These are phyloP conservation scores for Serilophus lunatus DNA, from an alignment of 2,113 vertebrate species.

Conservation along the genomic window DNA sequence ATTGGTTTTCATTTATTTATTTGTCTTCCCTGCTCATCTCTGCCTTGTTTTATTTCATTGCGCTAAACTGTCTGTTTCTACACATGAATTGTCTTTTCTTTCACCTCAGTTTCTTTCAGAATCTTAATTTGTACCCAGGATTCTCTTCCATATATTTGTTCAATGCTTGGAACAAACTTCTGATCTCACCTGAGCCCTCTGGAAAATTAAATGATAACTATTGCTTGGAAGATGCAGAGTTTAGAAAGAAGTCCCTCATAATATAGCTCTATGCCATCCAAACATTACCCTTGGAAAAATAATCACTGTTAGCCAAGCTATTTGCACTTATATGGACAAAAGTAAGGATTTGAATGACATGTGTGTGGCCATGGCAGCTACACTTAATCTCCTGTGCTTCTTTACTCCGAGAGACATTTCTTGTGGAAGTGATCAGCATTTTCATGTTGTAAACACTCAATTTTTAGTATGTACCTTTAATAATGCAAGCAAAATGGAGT, in stretches of 20 bases:
- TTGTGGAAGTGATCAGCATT: background rate
- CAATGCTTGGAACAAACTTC: background rate
- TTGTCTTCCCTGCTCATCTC: background rate
- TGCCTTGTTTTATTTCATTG: background rate
- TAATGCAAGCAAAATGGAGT: background rate
- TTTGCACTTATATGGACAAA: background rate
- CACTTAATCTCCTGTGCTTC: background rate
- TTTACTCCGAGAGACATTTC: background rate
- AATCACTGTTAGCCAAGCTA: background rate
- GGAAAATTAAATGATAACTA: background rate
- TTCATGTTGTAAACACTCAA: background rate
- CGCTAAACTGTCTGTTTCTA: background rate
- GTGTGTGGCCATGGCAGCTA: background rate
- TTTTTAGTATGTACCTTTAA: background rate
- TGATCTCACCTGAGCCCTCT: background rate
- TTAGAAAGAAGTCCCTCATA: background rate
- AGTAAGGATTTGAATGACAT: background rate
- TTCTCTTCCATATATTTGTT: background rate
- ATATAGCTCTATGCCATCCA: background rate
- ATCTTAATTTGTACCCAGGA: background rate
- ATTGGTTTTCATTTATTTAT: background rate
- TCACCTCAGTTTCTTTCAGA: background rate
- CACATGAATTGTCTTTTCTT: background rate
- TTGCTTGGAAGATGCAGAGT: background rate
- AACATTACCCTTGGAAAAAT: background rate